Conservation (phyloP, 2,888 invertebrate species). For the Drepana falcataria region DNA sequence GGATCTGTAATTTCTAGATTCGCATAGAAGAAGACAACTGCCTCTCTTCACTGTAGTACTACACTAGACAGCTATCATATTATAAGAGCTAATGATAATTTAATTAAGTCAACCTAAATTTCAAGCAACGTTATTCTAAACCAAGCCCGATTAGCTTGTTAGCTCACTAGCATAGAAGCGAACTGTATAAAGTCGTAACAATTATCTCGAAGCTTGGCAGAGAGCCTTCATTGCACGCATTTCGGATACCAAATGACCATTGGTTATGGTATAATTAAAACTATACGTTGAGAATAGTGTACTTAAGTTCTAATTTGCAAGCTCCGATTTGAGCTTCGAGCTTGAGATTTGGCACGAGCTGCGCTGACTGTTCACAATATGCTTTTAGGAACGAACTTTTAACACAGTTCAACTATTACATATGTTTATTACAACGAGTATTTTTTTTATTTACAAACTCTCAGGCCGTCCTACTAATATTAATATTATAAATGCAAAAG, state of each 20-base stretch:
- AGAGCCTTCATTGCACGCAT: conserved; percentile 2
- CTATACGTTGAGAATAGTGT: not conserved
- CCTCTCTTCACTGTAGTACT: too few relatives aligned
- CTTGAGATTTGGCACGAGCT: not conserved
- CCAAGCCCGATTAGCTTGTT: not conserved
- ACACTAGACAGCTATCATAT: too few relatives aligned
- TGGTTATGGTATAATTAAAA: not conserved
- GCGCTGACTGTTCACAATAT: not conserved
- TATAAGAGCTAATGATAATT: not conserved
- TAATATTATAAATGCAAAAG: too few relatives aligned
- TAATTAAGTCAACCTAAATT: not conserved
- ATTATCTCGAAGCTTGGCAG: conserved; percentile 1
- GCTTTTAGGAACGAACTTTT: not conserved
- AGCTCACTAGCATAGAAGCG: not conserved
- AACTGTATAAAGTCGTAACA: not conserved
- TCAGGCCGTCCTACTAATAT: too few relatives aligned
- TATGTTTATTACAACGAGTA: too few relatives aligned
- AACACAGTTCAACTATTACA: too few relatives aligned
- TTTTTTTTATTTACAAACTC: too few relatives aligned
- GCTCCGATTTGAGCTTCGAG: not conserved
- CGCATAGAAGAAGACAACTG: too few relatives aligned
- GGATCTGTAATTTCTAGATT: too few relatives aligned
- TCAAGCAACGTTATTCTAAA: not conserved
- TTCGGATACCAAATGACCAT: not conserved
- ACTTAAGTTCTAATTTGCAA: not conserved